phyloP scores from a whole-genome alignment of 23 tunicate species.

The Phallusia fumigata region DNA sequence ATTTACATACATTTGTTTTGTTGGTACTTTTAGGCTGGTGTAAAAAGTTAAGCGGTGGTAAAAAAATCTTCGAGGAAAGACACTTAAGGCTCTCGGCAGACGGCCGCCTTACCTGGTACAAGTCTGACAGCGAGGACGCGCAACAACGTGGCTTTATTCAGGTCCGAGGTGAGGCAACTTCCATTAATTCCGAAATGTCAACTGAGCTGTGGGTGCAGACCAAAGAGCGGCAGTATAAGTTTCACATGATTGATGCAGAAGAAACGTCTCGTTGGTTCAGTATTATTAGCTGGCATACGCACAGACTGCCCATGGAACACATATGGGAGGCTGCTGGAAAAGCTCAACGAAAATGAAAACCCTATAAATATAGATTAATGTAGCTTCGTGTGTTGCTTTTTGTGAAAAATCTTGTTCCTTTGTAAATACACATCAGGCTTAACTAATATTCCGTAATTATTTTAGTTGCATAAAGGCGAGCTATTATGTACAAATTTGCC shows the following conservation, averaged over 20 bases:
- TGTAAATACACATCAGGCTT: too few relatives aligned
- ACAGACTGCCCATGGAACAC: neutral
- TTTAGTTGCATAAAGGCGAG: too few relatives aligned
- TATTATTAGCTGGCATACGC: conserved; percentile 31
- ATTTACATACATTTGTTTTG: too few relatives aligned
- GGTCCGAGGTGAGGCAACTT: conserved; percentile 23
- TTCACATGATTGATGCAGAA: conserved; percentile 19
- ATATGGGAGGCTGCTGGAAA: too few relatives aligned
- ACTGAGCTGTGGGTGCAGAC: conserved; percentile 23
- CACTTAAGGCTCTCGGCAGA: conserved; percentile 41
- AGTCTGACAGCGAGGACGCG: conserved; percentile 32
- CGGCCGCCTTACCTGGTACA: conserved; percentile 44
- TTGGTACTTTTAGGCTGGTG: conserved; percentile 16
- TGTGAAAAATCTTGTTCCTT: too few relatives aligned
- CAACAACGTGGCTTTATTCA: conserved; percentile 29
- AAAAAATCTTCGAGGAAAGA: conserved; percentile 25
- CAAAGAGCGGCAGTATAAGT: conserved; percentile 23
- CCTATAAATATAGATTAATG: too few relatives aligned
- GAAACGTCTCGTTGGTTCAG: conserved; percentile 31
- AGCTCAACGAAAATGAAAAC: too few relatives aligned
- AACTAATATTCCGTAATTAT: too few relatives aligned
- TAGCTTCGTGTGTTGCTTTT: too few relatives aligned
- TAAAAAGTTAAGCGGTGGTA: conserved; percentile 42
- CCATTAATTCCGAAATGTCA: conserved; percentile 1
- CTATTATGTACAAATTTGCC: too few relatives aligned